phyloP scores from a whole-genome alignment of 2,888 invertebrate genomes.

The Hydrotaea diabolus region DNA sequence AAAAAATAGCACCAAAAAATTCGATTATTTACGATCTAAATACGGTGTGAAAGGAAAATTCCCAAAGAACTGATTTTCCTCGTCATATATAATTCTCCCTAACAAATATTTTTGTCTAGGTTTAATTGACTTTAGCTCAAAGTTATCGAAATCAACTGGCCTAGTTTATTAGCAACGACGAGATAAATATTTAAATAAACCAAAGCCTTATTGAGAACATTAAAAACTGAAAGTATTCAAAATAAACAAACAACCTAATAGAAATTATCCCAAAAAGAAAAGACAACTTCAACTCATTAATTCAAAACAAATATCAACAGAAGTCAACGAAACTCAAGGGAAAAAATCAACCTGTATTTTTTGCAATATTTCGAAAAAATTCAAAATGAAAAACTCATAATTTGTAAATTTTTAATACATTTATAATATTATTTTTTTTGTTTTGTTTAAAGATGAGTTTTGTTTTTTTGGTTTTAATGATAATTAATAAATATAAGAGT shows the following conservation, averaged over 20 bases:
- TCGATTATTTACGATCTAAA: too few species aligned
- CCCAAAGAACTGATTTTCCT: too few species aligned
- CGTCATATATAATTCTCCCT: too few species aligned
- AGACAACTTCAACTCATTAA: not conserved
- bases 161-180: too few species aligned
- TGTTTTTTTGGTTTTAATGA: constrained; percentile 70
- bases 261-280: constrained; percentile 20
- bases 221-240: constrained; percentile 3
- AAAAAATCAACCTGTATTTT: constrained; percentile 57
- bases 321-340: constrained; percentile 37
- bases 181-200: too few species aligned
- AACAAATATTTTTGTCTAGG: too few species aligned
- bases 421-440: constrained; percentile 77
- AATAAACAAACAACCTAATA: not conserved
- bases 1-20: too few species aligned
- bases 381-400: constrained; percentile 77
- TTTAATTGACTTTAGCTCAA: too few species aligned
- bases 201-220: not conserved
- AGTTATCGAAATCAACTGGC: too few species aligned
- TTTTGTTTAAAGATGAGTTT: constrained; percentile 54
- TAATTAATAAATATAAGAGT: constrained; percentile 69
- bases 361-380: constrained; percentile 71
- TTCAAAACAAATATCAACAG: constrained; percentile 17
- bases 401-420: constrained; percentile 78
- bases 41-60: too few species aligned